Evolutionary conservation across 1,140 invertebrate species (phyloP).

Genomic region (Tigriopus japonicus): DNA sequence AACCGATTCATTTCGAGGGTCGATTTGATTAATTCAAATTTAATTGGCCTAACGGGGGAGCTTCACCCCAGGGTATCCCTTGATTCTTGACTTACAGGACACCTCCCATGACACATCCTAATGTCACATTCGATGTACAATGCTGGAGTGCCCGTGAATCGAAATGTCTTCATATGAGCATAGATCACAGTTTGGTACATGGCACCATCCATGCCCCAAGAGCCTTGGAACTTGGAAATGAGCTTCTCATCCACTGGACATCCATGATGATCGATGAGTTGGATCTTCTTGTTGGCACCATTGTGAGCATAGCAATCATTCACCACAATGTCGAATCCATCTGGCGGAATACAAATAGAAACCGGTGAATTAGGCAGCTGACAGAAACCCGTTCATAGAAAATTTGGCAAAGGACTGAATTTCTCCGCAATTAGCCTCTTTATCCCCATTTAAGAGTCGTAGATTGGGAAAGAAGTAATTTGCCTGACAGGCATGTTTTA

Average conservation of each 20-base stretch:
- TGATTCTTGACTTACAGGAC: slow-evolving; percentile 47
- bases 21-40: background rate
- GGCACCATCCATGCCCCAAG: slow-evolving; percentile 60
- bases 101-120: slow-evolving; percentile 79
- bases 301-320: slow-evolving; percentile 88
- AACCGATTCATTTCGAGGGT: background rate
- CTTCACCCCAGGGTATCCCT: background rate
- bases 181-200: slow-evolving; percentile 83
- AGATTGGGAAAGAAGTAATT: too few relatives aligned
- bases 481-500: too few relatives aligned
- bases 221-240: slow-evolving; percentile 72
- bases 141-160: slow-evolving; percentile 77
- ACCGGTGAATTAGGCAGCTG: too few relatives aligned
- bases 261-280: slow-evolving; percentile 80
- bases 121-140: slow-evolving; percentile 87
- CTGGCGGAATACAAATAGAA: slow-evolving; percentile 31
- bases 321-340: slow-evolving; percentile 87
- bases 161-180: slow-evolving; percentile 85
- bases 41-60: background rate
- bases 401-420: too few relatives aligned
- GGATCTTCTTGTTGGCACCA: slow-evolving; percentile 71
- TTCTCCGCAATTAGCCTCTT: too few relatives aligned
- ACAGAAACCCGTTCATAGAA: too few relatives aligned
- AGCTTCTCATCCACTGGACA: slow-evolving; percentile 81
- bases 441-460: too few relatives aligned